These are phyloP conservation scores for Pinctada fucata DNA, from an alignment of 2,888 invertebrate genomes.

Conservation along the genomic window DNA sequence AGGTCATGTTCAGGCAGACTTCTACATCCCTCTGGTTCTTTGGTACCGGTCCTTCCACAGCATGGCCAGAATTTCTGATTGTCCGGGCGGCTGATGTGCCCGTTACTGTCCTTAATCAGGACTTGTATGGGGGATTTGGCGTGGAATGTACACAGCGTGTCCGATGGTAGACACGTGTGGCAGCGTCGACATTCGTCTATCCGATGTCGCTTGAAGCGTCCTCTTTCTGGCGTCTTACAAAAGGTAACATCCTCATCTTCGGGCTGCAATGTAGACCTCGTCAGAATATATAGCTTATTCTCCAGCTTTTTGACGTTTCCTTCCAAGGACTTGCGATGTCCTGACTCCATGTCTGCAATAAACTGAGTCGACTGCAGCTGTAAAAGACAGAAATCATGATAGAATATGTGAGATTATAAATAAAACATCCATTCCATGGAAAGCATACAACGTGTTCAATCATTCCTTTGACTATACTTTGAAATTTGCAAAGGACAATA, in stretches of 20 bases:
- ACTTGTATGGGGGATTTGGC: slow-evolving; percentile 5
- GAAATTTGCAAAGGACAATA: too few relatives aligned
- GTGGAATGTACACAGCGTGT: slow-evolving; percentile 7
- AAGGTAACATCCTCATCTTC: neutral
- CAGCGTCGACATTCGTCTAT: slow-evolving; percentile 16
- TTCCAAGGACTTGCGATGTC: neutral
- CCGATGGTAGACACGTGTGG: slow-evolving; percentile 5
- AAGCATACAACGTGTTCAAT: too few relatives aligned
- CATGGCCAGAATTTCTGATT: slow-evolving; percentile 9
- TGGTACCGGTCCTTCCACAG: slow-evolving; percentile 6
- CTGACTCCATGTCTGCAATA: neutral
- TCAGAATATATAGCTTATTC: slow-evolving; percentile 3
- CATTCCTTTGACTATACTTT: too few relatives aligned
- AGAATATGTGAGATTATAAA: neutral
- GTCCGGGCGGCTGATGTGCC: neutral
- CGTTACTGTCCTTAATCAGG: neutral
- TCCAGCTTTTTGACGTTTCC: slow-evolving; percentile 1
- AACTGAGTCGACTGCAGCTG: neutral
- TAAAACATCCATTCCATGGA: too few relatives aligned
- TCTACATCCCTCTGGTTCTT: slow-evolving; percentile 25
- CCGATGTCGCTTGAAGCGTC: slow-evolving; percentile 17
- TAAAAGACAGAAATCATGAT: neutral
- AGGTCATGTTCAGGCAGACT: neutral
- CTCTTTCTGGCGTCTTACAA: neutral
- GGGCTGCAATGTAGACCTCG: neutral